These are phyloP conservation scores for Leucozona laternaria DNA, from an alignment of 2,888 invertebrate species.

Conservation along the genomic window DNA sequence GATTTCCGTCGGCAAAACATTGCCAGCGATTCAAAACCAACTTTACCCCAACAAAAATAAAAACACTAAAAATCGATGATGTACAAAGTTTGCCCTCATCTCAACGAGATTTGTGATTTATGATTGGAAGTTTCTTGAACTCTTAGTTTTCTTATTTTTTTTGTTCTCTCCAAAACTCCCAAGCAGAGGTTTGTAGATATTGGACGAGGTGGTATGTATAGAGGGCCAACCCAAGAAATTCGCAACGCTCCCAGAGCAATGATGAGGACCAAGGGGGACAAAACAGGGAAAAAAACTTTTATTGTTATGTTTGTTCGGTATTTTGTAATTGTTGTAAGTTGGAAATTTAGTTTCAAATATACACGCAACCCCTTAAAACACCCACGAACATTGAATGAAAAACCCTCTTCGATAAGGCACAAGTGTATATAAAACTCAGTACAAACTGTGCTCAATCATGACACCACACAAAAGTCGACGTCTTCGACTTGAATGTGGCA, in stretches of 20 bases:
- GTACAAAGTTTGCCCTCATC: slow-evolving; percentile 15
- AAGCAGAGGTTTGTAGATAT: neutral
- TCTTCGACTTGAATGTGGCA: slow-evolving; percentile 35
- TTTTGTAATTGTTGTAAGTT: slow-evolving; percentile 73
- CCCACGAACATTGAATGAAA: neutral
- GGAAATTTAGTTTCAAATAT: slow-evolving; percentile 55
- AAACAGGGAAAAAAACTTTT: slow-evolving; percentile 48
- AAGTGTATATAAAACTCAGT: slow-evolving; percentile 3
- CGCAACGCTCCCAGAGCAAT: slow-evolving; percentile 39
- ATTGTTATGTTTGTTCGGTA: slow-evolving; percentile 73
- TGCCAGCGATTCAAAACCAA: neutral
- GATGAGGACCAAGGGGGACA: neutral
- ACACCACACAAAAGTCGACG: slow-evolving; percentile 55
- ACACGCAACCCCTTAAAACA: slow-evolving; percentile 54
- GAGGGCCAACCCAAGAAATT: slow-evolving; percentile 40
- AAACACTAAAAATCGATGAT: slow-evolving; percentile 54
- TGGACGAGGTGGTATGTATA: neutral
- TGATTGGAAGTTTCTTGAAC: slow-evolving; percentile 68
- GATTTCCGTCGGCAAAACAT: slow-evolving; percentile 55
- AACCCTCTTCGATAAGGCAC: slow-evolving; percentile 7
- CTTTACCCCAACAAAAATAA: neutral
- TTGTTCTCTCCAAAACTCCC: neutral
- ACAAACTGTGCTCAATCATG: slow-evolving; percentile 62
- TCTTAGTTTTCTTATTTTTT: slow-evolving; percentile 12
- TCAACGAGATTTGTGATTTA: slow-evolving; percentile 62